phyloP scores from a whole-genome alignment of 2,113 vertebrate genomes.

The Serinus canaria region DNA sequence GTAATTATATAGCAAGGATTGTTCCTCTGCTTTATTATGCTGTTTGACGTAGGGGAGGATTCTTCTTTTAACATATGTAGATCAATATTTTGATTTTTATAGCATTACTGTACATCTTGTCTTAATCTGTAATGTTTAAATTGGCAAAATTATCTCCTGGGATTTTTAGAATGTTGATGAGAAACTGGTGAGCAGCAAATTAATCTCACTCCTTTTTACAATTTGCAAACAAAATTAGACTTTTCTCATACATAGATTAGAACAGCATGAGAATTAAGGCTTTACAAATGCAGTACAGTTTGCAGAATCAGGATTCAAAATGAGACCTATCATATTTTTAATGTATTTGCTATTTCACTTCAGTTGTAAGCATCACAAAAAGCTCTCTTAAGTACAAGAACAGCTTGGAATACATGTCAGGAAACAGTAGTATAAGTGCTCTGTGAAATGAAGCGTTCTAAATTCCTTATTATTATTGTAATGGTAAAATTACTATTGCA shows the following conservation, averaged over 20 bases:
- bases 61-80: not conserved
- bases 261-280: not conserved
- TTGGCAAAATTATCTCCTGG: not conserved
- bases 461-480: not conserved
- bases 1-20: not conserved
- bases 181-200: not conserved
- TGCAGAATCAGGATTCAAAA: not conserved
- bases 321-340: not conserved
- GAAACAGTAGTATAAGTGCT: not conserved
- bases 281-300: not conserved
- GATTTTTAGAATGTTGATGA: not conserved
- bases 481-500: not conserved
- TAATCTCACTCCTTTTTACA: not conserved
- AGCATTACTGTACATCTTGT: not conserved
- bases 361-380: not conserved
- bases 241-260: not conserved
- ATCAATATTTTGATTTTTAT: not conserved
- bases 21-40: not conserved
- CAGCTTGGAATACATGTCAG: not conserved
- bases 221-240: not conserved
- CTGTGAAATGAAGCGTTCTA: not conserved
- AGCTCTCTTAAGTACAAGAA: not conserved
- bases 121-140: slow-evolving; percentile 1
- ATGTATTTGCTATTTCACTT: slow-evolving; percentile 1
- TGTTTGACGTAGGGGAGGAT: not conserved